Percentiles rank a stretch among this genome's conserved stretches.
Evolutionary conservation across 1,140 invertebrate species (phyloP).

Genomic region (Pissodes strobi): DNA sequence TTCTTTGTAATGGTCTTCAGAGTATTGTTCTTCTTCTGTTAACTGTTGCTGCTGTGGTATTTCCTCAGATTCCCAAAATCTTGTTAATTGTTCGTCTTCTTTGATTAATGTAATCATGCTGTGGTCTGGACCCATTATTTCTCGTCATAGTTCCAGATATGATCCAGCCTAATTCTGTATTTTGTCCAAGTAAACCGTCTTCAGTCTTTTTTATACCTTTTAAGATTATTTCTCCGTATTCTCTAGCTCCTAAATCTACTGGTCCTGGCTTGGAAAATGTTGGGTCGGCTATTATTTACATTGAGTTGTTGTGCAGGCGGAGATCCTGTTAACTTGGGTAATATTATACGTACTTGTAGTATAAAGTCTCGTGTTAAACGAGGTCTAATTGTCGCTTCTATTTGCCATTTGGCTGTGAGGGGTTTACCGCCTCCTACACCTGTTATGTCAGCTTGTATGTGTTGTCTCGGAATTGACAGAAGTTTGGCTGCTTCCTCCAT

Average conservation of each 20-base stretch:
- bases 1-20: neutral
- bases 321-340: neutral
- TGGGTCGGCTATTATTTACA: neutral
- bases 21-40: neutral
- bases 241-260: neutral
- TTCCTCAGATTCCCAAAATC: neutral
- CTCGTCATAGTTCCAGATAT: conserved; percentile 12
- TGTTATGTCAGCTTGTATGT: neutral
- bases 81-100: neutral
- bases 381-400: neutral
- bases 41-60: neutral
- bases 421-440: neutral
- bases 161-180: conserved; percentile 35
- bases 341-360: neutral
- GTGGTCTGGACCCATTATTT: neutral
- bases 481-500: neutral
- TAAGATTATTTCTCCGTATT: neutral
- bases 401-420: neutral
- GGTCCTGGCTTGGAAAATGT: neutral
- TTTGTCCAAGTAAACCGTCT: conserved; percentile 21
- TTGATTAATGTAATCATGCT: neutral
- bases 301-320: neutral
- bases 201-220: neutral
- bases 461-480: neutral
- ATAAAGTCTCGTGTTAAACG: neutral